Conservation (phyloP, 2,113 vertebrate species). For the Ailurus styani region DNA sequence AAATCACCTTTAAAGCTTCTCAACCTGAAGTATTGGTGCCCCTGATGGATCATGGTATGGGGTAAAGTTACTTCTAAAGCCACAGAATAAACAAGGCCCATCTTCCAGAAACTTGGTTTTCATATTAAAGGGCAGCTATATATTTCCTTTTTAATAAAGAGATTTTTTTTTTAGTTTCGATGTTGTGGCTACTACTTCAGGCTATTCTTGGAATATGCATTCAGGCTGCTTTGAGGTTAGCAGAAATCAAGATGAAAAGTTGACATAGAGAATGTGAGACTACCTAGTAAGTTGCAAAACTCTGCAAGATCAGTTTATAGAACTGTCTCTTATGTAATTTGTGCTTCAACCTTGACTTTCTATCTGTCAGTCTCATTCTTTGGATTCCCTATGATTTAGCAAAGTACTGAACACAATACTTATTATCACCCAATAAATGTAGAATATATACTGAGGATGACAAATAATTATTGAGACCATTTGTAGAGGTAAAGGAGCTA, state of each 20-base stretch:
- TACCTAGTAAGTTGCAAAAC: neutral
- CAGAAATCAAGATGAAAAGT: neutral
- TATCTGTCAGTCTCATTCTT: neutral
- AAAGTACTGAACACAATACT: neutral
- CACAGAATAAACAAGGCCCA: neutral
- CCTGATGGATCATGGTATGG: conserved; percentile 30
- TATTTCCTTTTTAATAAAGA: neutral
- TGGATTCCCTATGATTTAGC: neutral
- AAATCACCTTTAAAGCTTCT: conserved; percentile 47
- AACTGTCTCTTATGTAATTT: neutral
- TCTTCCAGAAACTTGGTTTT: conserved; percentile 13
- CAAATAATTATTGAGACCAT: neutral
- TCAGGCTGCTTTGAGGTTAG: neutral
- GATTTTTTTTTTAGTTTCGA: neutral
- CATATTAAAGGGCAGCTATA: neutral
- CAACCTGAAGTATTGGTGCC: neutral
- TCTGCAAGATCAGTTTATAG: neutral
- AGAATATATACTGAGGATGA: neutral
- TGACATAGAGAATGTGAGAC: neutral
- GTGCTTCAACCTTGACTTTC: neutral
- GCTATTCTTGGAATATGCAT: neutral
- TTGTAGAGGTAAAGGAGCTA: neutral
- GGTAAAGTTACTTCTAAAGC: conserved; percentile 42
- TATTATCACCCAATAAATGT: neutral
- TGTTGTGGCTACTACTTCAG: neutral